phyloP scores from a whole-genome alignment of 1,140 invertebrate genomes.

The Drosophila punjabiensis region DNA sequence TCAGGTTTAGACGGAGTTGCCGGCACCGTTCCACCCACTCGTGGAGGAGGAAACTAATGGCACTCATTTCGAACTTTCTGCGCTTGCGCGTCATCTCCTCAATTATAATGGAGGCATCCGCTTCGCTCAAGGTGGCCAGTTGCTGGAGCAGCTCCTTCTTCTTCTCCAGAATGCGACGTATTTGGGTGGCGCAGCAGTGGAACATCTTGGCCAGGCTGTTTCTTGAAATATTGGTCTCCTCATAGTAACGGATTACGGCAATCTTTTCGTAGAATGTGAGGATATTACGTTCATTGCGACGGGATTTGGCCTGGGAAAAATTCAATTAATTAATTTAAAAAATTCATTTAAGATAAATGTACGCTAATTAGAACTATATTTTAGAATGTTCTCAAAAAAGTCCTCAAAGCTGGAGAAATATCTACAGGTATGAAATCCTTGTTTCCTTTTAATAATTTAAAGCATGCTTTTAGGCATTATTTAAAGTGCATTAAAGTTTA shows the following conservation, averaged over 20 bases:
- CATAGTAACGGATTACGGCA: slow-evolving; percentile 80
- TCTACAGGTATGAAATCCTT: not conserved
- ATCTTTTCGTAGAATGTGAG: slow-evolving; percentile 83
- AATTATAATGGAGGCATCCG: slow-evolving; percentile 77
- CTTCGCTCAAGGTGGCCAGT: slow-evolving; percentile 72
- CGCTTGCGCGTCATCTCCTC: slow-evolving; percentile 83
- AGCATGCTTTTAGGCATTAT: not conserved
- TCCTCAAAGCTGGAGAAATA: not conserved
- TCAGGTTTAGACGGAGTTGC: slow-evolving; percentile 53
- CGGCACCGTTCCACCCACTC: slow-evolving; percentile 79
- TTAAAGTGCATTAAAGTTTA: too few species aligned
- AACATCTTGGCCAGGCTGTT: slow-evolving; percentile 83
- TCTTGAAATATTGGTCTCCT: slow-evolving; percentile 77
- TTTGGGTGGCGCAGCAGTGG: slow-evolving; percentile 82
- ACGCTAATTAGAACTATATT: too few species aligned
- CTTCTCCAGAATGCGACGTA: slow-evolving; percentile 78
- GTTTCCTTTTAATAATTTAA: not conserved
- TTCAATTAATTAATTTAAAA: not conserved
- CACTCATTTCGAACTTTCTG: slow-evolving; percentile 82
- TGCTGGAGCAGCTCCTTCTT: slow-evolving; percentile 77
- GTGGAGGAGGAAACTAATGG: slow-evolving; percentile 77
- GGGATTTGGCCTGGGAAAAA: slow-evolving; percentile 52
- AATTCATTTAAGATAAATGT: not conserved
- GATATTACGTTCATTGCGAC: slow-evolving; percentile 82
- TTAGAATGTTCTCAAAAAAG: not conserved